phyloP scores from a whole-genome alignment of 2,113 vertebrate species.

The Sander vitreus region DNA sequence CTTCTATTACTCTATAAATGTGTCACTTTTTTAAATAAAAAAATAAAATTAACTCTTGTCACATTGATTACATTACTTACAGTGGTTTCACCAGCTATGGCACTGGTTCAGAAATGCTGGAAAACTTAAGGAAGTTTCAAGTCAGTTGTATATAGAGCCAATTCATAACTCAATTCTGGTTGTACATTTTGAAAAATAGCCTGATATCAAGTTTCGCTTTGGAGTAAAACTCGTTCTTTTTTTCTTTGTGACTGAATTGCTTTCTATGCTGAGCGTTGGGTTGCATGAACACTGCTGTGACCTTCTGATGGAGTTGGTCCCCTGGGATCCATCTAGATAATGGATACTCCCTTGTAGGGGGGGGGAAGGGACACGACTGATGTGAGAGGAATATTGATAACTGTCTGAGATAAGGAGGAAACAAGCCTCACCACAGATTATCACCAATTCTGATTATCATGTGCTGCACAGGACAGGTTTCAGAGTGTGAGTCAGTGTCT shows the following conservation, averaged over 20 bases:
- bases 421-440: slow-evolving; percentile 12
- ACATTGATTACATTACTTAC: no score
- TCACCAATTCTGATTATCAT: background rate
- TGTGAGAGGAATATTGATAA: slow-evolving; percentile 66
- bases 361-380: background rate
- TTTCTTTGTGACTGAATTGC: no score
- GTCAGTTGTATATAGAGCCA: no score
- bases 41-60: background rate
- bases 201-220: background rate
- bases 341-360: slow-evolving; percentile 49
- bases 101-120: background rate
- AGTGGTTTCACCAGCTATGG: background rate
- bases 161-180: background rate
- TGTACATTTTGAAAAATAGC: background rate
- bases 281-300: slow-evolving; percentile 48
- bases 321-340: slow-evolving; percentile 54
- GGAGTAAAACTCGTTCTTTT: no score
- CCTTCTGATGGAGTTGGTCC: slow-evolving; percentile 61
- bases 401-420: slow-evolving; percentile 16
- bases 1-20: background rate
- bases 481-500: background rate
- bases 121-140: background rate
- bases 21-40: background rate
- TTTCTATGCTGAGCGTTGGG: slow-evolving; percentile 9
- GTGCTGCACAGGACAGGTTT: slow-evolving; percentile 2